Evolutionary conservation across 2,113 vertebrate species (phyloP), one percentile per base, ranked within the genome.

Genomic region (Orycteropus afer): DNA sequence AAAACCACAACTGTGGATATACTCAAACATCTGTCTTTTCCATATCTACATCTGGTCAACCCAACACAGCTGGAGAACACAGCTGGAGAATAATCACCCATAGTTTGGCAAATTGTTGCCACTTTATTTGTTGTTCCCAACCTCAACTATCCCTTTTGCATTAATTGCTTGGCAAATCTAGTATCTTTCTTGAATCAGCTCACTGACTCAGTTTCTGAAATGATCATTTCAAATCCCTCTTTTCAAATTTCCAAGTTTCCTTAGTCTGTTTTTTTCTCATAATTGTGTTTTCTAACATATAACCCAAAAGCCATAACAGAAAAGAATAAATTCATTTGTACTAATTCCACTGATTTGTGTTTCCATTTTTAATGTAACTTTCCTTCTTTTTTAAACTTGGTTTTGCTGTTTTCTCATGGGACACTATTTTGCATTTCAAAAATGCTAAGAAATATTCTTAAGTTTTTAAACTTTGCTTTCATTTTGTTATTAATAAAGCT

Each of bases 391-490:
- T 77, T n/a, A n/a, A n/a, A 51, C 5, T 29, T 91, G 74, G 7
- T 57, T n/a, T 87, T 84, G 10, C 9, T 82, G 0, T 96, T 95
- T 90, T 88, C 78, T 88, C n/a, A 27, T 85, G 20, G 5, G 27
- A 13, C 53, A 5, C 9, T 80, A 3, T 89, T 82, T 95, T 80
- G 37, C 29, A 59, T 77, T 95, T 92, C 47, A 63, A 74, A 55
- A 71, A 53, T 69, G 7, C 55, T 79, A 74, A 27, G 53, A 73
- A 93, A 6, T 85, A n/a, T 25, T 78, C 37, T 81, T 86, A n/a
- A 65, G 63, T 69, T 78, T 32, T 79, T 86, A n/a, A 90, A 55
- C 32, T 81, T 42, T 32, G 40, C 34, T 87, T 61, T 61, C 82
- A 51, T 79, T 93, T 86, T 78, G 87, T 92, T 74, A 69, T 22